These are phyloP conservation scores for Drosophila asahinai DNA, from an alignment of 1,140 invertebrate genomes.

Conservation along the genomic window DNA sequence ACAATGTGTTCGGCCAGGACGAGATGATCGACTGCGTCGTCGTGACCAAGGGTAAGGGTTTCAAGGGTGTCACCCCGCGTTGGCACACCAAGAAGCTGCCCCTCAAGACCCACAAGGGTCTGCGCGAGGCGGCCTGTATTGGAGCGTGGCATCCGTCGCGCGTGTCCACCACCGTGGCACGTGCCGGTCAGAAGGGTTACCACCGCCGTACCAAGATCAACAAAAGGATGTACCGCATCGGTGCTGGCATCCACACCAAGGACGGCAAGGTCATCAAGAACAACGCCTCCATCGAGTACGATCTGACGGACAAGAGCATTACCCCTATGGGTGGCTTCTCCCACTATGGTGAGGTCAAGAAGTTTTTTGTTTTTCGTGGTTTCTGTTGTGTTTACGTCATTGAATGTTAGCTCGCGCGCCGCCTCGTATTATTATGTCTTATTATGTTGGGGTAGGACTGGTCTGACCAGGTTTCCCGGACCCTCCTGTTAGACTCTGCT, in stretches of 20 bases:
- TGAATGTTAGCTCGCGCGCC: too few relatives aligned
- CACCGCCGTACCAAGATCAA: constrained; percentile 99
- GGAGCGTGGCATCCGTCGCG: constrained; percentile 99
- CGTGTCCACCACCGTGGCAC: constrained; percentile 99
- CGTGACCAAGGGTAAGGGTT: constrained; percentile 99
- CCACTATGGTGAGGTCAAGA: constrained; percentile 99
- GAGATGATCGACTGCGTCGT: constrained; percentile 99
- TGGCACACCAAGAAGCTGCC: constrained; percentile 99
- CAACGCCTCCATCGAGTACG: constrained; percentile 99
- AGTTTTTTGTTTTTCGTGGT: constrained; percentile 78
- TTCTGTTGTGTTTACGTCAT: too few relatives aligned
- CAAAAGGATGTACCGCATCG: constrained; percentile 99
- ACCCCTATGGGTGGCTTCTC: constrained; percentile 99
- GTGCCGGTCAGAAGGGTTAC: constrained; percentile 99
- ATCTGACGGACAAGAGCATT: constrained; percentile 99
- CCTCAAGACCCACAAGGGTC: constrained; percentile 99
- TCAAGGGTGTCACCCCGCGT: constrained; percentile 99
- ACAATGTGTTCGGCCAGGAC: constrained; percentile 96
- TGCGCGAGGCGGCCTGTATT: constrained; percentile 99
- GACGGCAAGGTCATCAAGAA: constrained; percentile 99
- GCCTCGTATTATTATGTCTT: too few relatives aligned
- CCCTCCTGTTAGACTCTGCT: too few relatives aligned
- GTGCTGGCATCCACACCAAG: constrained; percentile 95
- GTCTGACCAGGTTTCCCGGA: too few relatives aligned
- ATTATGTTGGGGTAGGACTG: too few relatives aligned